These are phyloP conservation scores for Tineola bisselliella DNA, from an alignment of 2,888 invertebrate genomes.

Conservation along the genomic window DNA sequence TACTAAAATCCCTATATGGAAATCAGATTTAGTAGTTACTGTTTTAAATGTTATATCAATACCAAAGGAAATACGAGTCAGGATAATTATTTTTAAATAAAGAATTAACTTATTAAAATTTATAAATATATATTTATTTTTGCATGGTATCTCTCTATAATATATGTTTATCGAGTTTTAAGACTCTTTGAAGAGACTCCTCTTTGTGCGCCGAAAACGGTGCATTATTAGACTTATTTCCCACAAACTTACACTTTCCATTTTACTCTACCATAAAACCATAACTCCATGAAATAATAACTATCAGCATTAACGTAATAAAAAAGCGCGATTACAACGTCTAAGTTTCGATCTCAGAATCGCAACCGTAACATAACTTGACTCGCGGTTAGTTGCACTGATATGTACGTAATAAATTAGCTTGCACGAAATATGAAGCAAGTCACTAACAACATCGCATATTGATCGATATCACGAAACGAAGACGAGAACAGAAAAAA, in stretches of 20 bases:
- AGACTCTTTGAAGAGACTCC: too few relatives aligned
- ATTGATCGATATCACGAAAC: conserved; percentile 14
- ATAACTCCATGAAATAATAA: conserved; percentile 10
- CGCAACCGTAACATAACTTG: conserved; percentile 3
- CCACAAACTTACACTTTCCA: conserved; percentile 12
- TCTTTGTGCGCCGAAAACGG: too few relatives aligned
- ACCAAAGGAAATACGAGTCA: too few relatives aligned
- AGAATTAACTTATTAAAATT: too few relatives aligned
- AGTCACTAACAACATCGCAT: conserved; percentile 2
- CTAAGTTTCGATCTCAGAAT: conserved; percentile 13
- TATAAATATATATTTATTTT: too few relatives aligned
- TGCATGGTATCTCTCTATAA: too few relatives aligned
- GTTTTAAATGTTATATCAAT: too few relatives aligned
- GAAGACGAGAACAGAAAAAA: conserved; percentile 12
- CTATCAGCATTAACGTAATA: not conserved
- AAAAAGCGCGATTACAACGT: conserved; percentile 9
- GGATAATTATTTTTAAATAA: too few relatives aligned
- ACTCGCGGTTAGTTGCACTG: not conserved
- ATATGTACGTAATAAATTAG: conserved; percentile 8
- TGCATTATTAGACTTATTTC: not conserved
- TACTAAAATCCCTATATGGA: too few relatives aligned
- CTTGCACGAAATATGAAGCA: conserved; percentile 10
- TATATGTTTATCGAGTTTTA: too few relatives aligned
- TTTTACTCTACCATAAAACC: conserved; percentile 13
- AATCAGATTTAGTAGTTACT: too few relatives aligned